Percentiles rank a stretch among this genome's conserved stretches.
phyloP scores from a whole-genome alignment of 2,797 vertebrate genomes.

The Myripristis jacobus region DNA sequence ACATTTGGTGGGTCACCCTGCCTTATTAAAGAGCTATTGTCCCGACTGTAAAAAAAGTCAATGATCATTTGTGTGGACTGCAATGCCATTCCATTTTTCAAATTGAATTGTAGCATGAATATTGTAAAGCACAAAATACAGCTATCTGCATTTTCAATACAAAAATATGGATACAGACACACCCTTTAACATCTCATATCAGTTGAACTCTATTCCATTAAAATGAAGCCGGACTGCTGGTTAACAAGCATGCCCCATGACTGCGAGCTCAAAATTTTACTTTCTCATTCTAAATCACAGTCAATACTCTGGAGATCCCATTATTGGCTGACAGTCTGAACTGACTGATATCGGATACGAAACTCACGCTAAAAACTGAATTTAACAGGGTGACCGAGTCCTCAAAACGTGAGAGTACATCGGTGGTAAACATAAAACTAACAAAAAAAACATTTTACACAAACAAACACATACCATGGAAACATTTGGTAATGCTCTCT shows the following conservation, averaged over 20 bases:
- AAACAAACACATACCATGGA: constrained; percentile 55
- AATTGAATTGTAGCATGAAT: too few species aligned
- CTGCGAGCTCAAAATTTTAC: too few species aligned
- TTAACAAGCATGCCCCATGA: neutral
- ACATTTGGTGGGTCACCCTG: too few species aligned
- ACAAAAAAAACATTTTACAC: constrained; percentile 39
- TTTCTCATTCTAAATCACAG: neutral
- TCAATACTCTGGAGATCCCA: constrained; percentile 5
- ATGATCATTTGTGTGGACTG: too few species aligned
- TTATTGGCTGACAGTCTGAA: neutral
- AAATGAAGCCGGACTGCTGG: neutral
- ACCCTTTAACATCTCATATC: neutral
- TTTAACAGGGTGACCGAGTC: constrained; percentile 34
- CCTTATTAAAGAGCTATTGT: too few species aligned
- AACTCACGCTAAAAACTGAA: constrained; percentile 9
- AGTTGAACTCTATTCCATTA: neutral
- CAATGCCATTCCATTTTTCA: too few species aligned
- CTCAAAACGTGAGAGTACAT: constrained; percentile 28
- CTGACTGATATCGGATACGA: constrained; percentile 10
- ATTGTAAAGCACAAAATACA: too few species aligned
- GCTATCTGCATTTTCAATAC: too few species aligned
- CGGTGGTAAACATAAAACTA: constrained; percentile 47
- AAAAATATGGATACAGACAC: neutral
- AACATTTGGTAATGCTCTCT: constrained; percentile 69
- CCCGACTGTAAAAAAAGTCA: too few species aligned